Percentiles rank a stretch among this genome's conserved stretches.
phyloP scores from a whole-genome alignment of 2,797 vertebrate genomes.

The Megalops cyprinoides region DNA sequence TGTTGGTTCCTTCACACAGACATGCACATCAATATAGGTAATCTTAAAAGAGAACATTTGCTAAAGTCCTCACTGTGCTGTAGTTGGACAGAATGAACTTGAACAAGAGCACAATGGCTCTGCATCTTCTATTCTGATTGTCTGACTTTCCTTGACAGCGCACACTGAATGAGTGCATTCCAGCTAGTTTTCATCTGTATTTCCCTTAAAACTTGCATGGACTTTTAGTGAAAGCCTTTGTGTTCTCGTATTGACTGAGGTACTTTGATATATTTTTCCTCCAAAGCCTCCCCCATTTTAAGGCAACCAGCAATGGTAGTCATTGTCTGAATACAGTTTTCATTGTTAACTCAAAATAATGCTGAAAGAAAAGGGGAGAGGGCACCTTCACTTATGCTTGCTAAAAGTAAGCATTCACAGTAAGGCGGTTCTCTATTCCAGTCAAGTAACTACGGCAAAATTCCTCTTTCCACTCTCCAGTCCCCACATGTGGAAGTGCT shows the following conservation, averaged over 20 bases:
- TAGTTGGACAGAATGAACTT: constrained; percentile 2
- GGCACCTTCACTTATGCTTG: background rate
- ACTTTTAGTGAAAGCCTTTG: background rate
- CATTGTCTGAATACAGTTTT: background rate
- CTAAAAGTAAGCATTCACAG: background rate
- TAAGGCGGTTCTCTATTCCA: background rate
- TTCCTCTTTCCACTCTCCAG: background rate
- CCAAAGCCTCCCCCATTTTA: background rate
- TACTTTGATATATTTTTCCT: background rate
- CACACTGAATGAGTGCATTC: background rate
- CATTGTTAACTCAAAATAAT: background rate
- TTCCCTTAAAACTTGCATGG: background rate
- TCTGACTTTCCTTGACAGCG: constrained; percentile 6
- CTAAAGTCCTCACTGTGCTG: background rate
- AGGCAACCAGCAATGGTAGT: background rate
- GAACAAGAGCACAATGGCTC: background rate
- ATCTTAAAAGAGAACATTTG: background rate
- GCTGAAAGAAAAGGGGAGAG: background rate
- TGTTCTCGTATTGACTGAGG: background rate
- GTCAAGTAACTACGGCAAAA: background rate
- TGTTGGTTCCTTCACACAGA: background rate
- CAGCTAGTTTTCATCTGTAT: too few relatives aligned
- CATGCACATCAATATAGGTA: background rate
- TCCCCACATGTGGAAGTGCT: background rate
- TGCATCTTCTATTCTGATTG: background rate